Base-by-base conservation (phyloP, 2,797 vertebrate genomes). In the Petrocephalus sullivani region DNA sequence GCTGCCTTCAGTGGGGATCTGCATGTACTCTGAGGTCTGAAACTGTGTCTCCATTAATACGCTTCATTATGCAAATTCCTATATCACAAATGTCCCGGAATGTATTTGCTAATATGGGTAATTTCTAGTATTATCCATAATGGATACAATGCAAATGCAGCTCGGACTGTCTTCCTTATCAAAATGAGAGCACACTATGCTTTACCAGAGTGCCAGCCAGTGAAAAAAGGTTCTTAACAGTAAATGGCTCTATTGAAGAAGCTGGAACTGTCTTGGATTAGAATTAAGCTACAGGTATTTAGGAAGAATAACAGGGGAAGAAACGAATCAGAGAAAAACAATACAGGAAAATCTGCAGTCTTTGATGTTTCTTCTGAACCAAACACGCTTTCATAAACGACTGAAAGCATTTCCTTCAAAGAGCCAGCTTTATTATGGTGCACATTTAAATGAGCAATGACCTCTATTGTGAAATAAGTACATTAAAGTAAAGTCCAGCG, bases 341-440 rank as follows among this genome's bases (percentile, higher is more conserved):
- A 51, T n/a, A 82, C 49, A 37, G 67, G 21, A n/a, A 75, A 75
- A 41, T 37, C 67, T 75, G 67, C 0, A 2, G 71, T 78, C 71
- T 78, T 78, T 78, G 81, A 83, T 54, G 46, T 83, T 53, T 83
- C 53, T 83, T 53, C 49, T 23, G 81, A 83, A 83, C 9, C 81
- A 23, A 83, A 83, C 41, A 54, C 41, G 28, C 51, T 83, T 83
- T 83, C 46, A 83, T 21, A 54, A n/a, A 8, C 21, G 21, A 12
- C 46, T n/a, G 16, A 78, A 78, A 19, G 33, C 2, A 5, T 46
- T 46, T n/a, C 12, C 71, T 78, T 78, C 71, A 41, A 71, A 37
- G 64, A 46, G 71, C 33, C 16, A 7, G 71, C 37, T 46, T 78
- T n/a, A 78, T 78, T 71, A 28, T 71, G 28, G 71, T 3, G 71